Percentiles rank a stretch among this genome's conserved stretches.
These are phyloP conservation scores for Penaeus vannamei DNA, from an alignment of 1,140 invertebrate genomes.

Conservation along the genomic window DNA sequence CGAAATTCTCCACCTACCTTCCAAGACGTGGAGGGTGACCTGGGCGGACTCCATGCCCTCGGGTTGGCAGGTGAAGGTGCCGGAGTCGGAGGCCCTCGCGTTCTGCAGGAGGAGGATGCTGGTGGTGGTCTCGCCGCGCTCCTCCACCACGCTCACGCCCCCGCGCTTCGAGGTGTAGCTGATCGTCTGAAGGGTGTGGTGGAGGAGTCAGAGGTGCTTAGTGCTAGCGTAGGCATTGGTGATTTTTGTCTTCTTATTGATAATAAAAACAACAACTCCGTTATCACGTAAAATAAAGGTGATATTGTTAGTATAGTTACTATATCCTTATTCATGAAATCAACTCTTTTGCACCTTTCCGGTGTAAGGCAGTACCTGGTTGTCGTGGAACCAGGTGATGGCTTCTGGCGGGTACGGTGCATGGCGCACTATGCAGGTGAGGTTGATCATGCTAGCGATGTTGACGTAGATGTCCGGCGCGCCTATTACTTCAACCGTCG, in stretches of 20 bases:
- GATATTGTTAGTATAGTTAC: background rate
- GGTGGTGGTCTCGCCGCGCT: slow-evolving; percentile 84
- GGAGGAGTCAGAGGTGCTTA: background rate
- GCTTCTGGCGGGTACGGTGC: slow-evolving; percentile 92
- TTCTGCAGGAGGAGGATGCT: slow-evolving; percentile 85
- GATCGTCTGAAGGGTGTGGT: slow-evolving; percentile 65
- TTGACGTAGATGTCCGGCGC: slow-evolving; percentile 92
- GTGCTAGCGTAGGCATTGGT: background rate
- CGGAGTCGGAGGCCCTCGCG: slow-evolving; percentile 74
- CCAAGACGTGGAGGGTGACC: slow-evolving; percentile 85
- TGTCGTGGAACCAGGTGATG: slow-evolving; percentile 81
- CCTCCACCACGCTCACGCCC: slow-evolving; percentile 86
- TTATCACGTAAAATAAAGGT: background rate
- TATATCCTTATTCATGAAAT: background rate
- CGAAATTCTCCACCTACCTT: slow-evolving; percentile 76
- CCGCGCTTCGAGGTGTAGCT: slow-evolving; percentile 70
- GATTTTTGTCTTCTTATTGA: background rate
- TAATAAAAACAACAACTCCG: background rate
- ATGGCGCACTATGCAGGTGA: slow-evolving; percentile 90
- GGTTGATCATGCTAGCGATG: slow-evolving; percentile 91
- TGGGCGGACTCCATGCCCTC: slow-evolving; percentile 87
- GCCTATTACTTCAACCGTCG: slow-evolving; percentile 89
- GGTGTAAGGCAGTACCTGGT: slow-evolving; percentile 62
- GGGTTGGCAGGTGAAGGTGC: slow-evolving; percentile 77
- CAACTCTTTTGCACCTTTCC: background rate